A percentile compares a stretch with the other conserved stretches of the same genome.
Evolutionary conservation across 2,888 invertebrate genomes (phyloP).

Genomic region (Pyrgus malvae): DNA sequence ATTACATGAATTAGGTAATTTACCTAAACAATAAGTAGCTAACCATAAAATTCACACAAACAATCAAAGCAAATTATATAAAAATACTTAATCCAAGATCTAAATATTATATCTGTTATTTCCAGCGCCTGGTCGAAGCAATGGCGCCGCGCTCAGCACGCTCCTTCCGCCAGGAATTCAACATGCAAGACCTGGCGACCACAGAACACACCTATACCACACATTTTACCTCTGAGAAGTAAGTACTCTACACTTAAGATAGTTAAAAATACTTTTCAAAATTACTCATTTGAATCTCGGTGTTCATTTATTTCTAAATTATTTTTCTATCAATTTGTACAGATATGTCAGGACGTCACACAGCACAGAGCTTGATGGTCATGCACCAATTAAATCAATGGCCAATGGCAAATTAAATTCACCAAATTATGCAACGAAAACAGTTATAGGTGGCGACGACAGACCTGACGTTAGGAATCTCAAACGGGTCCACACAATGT

Average conservation of each 20-base stretch:
- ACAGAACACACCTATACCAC: constrained; percentile 86
- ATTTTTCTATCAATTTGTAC: constrained; percentile 33
- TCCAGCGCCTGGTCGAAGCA: constrained; percentile 85
- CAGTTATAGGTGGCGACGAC: constrained; percentile 78
- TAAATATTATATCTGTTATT: too few species aligned
- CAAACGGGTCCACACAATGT: constrained; percentile 87
- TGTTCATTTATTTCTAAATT: not conserved
- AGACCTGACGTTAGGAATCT: constrained; percentile 88
- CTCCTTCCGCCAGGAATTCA: constrained; percentile 92
- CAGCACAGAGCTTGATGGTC: constrained; percentile 77
- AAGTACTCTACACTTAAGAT: constrained; percentile 59
- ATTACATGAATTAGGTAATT: too few species aligned
- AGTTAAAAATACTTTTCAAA: not conserved
- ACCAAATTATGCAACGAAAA: constrained; percentile 78
- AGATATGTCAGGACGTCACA: constrained; percentile 83
- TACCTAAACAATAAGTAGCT: too few species aligned
- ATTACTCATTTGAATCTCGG: not conserved
- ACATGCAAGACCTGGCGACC: constrained; percentile 85
- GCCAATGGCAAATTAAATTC: constrained; percentile 75
- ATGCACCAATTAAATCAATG: constrained; percentile 67
- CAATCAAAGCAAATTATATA: too few species aligned
- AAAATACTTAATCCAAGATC: too few species aligned
- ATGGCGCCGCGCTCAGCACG: constrained; percentile 87
- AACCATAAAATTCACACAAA: too few species aligned
- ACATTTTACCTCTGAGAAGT: constrained; percentile 84